These are phyloP conservation scores for Bos indicus DNA, from an alignment of 2,113 vertebrate species.

Conservation along the genomic window DNA sequence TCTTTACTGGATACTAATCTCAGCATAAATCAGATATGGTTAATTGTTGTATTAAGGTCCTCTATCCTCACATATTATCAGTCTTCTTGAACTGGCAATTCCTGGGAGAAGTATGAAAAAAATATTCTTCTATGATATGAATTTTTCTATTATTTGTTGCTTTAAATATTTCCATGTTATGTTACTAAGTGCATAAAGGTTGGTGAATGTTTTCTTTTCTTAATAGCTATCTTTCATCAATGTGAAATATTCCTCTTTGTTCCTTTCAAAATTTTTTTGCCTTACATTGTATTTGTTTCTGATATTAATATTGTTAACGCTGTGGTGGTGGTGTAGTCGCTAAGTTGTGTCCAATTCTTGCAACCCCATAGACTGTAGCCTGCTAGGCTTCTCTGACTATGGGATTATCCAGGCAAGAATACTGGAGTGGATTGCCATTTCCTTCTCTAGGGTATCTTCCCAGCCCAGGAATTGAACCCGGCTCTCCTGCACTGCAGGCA, in stretches of 20 bases:
- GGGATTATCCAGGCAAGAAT: not conserved
- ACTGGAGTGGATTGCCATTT: not conserved
- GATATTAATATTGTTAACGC: not conserved
- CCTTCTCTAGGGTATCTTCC: not conserved
- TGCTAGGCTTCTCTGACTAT: not conserved
- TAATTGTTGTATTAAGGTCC: not conserved
- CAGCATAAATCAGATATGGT: not conserved
- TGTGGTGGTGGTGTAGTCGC: not conserved
- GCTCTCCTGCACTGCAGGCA: not conserved
- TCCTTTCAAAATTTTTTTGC: not conserved
- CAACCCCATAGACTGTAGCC: not conserved
- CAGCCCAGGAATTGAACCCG: fast-evolving
- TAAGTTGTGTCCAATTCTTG: not conserved
- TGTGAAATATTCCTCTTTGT: not conserved
- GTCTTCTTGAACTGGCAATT: not conserved
- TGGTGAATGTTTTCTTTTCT: not conserved
- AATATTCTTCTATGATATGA: not conserved
- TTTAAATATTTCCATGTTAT: not conserved
- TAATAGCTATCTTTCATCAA: not conserved
- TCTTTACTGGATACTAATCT: constrained; percentile 13
- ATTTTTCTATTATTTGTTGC: not conserved
- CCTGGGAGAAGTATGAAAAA: not conserved
- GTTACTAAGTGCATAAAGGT: not conserved
- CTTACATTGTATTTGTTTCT: not conserved
- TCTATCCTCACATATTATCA: not conserved